Evolutionary conservation across 2,113 vertebrate genomes (phyloP).

Genomic region (Cricetomys ansorgei): DNA sequence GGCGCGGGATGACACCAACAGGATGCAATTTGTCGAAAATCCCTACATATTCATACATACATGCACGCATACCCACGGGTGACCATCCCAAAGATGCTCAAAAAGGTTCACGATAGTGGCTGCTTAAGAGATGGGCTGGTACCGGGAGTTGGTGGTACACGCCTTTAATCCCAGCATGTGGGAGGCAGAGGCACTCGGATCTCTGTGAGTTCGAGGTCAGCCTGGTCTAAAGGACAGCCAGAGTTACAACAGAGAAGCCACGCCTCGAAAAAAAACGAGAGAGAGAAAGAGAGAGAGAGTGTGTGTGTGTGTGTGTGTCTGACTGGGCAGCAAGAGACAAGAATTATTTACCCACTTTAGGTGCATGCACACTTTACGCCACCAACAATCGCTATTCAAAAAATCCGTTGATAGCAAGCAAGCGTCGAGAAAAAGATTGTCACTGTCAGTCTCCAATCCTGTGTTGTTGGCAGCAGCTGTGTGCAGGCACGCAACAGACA

Average conservation of each 20-base stretch:
- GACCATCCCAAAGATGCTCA: background rate
- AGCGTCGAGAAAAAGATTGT: background rate
- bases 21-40: background rate
- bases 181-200: no score
- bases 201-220: no score
- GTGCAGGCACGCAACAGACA: background rate
- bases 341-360: background rate
- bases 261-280: no score
- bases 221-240: no score
- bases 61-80: background rate
- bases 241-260: no score
- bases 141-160: no score
- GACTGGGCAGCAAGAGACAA: no score
- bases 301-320: no score
- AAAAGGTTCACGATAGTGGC: background rate
- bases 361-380: background rate
- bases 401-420: background rate
- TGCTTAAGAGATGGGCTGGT: background rate
- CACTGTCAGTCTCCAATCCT: background rate
- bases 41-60: background rate
- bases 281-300: no score
- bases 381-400: background rate
- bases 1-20: background rate
- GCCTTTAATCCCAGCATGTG: no score
- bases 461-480: fast-evolving